Conservation (phyloP, 1,140 invertebrate species). For the Goniozus legneri region DNA sequence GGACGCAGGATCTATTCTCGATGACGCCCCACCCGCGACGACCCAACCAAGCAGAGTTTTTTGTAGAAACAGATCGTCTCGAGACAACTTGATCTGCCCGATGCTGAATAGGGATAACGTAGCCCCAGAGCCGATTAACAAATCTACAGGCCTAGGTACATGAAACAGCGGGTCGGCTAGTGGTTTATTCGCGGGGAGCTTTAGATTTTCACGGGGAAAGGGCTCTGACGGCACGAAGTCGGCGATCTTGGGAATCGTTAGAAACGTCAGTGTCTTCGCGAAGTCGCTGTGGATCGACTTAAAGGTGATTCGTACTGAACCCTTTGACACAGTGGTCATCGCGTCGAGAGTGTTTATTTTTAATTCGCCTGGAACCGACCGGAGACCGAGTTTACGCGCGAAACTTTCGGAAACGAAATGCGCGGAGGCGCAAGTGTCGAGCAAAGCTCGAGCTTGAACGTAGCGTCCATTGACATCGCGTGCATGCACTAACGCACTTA, state of each 20-base stretch:
- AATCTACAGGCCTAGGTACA: neutral
- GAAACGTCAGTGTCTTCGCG: neutral
- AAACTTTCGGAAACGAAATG: neutral
- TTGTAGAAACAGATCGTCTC: neutral
- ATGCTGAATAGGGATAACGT: neutral
- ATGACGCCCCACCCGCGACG: neutral
- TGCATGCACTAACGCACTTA: neutral
- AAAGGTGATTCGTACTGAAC: neutral
- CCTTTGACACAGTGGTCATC: neutral
- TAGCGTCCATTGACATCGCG: neutral
- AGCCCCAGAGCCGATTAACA: neutral
- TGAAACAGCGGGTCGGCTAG: constrained; percentile 1
- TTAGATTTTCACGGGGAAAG: neutral
- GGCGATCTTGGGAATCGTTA: neutral
- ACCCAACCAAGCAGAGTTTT: neutral
- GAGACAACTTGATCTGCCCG: neutral
- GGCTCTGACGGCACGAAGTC: neutral
- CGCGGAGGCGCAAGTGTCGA: constrained; percentile 4
- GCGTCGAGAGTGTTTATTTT: neutral
- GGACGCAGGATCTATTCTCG: neutral
- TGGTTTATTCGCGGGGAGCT: neutral
- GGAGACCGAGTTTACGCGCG: neutral
- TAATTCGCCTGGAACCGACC: neutral
- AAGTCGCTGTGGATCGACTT: neutral
- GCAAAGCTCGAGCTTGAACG: neutral